Evolutionary conservation across 1,140 invertebrate genomes (phyloP), one percentile per base, ranked within the genome.

Genomic region (Kradibia gibbosae): DNA sequence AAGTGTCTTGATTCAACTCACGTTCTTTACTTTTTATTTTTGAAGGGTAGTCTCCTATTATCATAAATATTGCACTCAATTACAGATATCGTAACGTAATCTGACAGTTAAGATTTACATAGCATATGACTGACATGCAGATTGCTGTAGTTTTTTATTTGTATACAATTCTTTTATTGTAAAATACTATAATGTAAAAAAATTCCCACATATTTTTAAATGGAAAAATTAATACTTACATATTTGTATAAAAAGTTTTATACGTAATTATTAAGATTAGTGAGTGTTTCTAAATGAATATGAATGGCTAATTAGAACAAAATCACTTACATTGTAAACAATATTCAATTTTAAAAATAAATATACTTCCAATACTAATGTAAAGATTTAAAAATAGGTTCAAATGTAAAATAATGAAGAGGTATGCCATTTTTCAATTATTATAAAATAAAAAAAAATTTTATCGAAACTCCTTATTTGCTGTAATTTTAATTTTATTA

Each of bases 1-100:
- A 80, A 85, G 48, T 42, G 34, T 87, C 84, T 84, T 84, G 83
- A 86, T 86, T 86, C 85, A 85, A 87, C 86, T 86, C 85, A 86
- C 86, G 86, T 87, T 85, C 83, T 81, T 83, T 86, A 53, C 70
- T 83, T 84, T 65, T 73, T 73, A 25, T 74, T 22, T 74, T 45
- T 34, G 60, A 62, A 11, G 34, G 31, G 15, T 62, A 34, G 60
- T 62, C 60, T 62, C 31, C 25, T 75, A 22, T 60, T 20, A 57
- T 42, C 53, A 39, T 5, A 50, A 60, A 31, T 42, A 50, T 34
- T 34, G 36, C 10, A 50, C 71, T 34, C 28, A 25, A 22, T 36
- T 7, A 28, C 15, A 1, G 28, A 2, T 28, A 25, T 70, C 39
- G 22, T 70, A 42, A 31, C 17, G n/a, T 10, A 11, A 53, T 36